Conservation (phyloP, 2,888 invertebrate genomes). For the Helicoverpa assulta region DNA sequence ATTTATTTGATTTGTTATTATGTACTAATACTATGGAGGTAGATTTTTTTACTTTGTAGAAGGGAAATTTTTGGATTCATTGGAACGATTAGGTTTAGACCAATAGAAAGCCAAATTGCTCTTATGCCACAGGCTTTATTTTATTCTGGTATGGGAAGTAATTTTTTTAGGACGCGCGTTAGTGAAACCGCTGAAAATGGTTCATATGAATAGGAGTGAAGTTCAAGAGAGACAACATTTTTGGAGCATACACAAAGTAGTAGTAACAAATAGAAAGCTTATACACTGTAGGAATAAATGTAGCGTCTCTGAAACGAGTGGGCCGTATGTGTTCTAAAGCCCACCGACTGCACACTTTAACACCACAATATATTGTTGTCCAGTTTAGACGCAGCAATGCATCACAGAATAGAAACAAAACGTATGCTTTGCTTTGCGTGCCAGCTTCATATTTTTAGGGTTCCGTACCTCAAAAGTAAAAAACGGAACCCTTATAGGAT, state of each 20-base stretch:
- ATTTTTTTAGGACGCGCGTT: too few relatives aligned
- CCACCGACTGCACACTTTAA: conserved; percentile 9
- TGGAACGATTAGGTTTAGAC: too few relatives aligned
- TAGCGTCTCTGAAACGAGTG: conserved; percentile 2
- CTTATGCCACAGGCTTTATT: too few relatives aligned
- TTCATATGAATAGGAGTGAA: background rate
- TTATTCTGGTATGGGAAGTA: too few relatives aligned
- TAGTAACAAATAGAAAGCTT: background rate
- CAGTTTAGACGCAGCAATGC: conserved; percentile 26
- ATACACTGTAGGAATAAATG: conserved; percentile 9
- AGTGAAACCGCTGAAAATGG: too few relatives aligned
- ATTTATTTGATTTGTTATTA: too few relatives aligned
- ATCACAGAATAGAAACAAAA: conserved; percentile 33
- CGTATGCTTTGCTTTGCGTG: conserved; percentile 1
- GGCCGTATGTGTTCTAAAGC: conserved; percentile 13
- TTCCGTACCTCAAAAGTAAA: too few relatives aligned
- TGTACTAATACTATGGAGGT: too few relatives aligned
- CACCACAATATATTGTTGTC: conserved; percentile 34
- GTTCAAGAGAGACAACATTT: background rate
- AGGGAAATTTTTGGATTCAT: too few relatives aligned
- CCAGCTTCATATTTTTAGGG: conserved; percentile 4
- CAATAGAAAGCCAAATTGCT: too few relatives aligned
- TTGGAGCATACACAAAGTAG: background rate
- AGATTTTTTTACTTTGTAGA: too few relatives aligned
- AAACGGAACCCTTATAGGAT: too few relatives aligned